Percentiles rank a stretch among this genome's conserved stretches.
These are phyloP conservation scores for Campoletis raptor DNA, from an alignment of 2,888 invertebrate genomes.

Conservation along the genomic window DNA sequence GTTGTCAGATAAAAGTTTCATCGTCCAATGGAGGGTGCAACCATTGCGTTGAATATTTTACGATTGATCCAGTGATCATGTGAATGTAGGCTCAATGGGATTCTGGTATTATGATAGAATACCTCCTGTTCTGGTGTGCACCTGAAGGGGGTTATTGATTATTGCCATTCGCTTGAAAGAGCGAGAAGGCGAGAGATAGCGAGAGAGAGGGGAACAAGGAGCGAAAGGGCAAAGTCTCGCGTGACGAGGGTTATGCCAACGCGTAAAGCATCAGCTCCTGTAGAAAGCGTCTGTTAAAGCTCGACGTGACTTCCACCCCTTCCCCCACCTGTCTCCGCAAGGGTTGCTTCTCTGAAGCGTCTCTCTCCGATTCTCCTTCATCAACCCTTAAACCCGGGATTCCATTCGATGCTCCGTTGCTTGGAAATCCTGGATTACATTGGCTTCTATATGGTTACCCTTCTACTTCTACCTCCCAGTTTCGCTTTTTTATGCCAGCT, in stretches of 20 bases:
- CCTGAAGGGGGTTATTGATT: constrained; percentile 69
- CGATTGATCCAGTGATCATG: constrained; percentile 3
- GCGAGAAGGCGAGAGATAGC: not conserved
- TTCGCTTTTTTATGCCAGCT: constrained; percentile 7
- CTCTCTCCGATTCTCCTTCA: constrained; percentile 51
- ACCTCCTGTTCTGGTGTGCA: constrained; percentile 53
- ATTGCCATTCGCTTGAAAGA: not conserved
- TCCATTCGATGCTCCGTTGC: constrained; percentile 35
- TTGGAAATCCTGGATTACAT: constrained; percentile 63
- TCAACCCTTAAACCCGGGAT: constrained; percentile 63
- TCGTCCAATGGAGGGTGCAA: not conserved
- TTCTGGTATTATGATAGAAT: constrained; percentile 48
- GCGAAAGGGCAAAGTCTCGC: constrained; percentile 18
- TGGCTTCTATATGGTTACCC: constrained; percentile 33
- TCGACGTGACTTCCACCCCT: constrained; percentile 36
- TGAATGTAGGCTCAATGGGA: constrained; percentile 25
- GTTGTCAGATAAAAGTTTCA: not conserved
- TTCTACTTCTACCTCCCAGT: not conserved
- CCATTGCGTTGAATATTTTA: not conserved
- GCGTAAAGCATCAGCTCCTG: constrained; percentile 54
- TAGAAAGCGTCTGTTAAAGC: constrained; percentile 57
- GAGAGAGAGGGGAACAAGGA: not conserved
- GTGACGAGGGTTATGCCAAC: constrained; percentile 48
- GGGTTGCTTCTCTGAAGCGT: not conserved
- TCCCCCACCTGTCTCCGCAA: not conserved